phyloP scores from a whole-genome alignment of 2,113 vertebrate genomes.

The Monopterus albus region DNA sequence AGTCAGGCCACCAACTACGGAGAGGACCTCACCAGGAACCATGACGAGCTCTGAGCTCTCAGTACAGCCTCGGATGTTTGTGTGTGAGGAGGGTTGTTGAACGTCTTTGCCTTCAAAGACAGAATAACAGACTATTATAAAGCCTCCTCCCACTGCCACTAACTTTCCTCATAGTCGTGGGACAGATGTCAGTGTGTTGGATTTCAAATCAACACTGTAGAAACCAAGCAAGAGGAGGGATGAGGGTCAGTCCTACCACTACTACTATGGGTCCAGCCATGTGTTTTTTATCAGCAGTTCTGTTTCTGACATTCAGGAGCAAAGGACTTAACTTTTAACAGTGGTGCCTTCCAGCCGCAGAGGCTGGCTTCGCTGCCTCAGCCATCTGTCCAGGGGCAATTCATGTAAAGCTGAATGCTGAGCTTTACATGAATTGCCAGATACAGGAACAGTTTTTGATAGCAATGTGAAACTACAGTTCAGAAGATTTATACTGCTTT shows the following conservation, averaged over 20 bases:
- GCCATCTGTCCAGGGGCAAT: constrained; percentile 40
- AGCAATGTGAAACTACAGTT: constrained; percentile 61
- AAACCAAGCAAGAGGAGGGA: constrained; percentile 20
- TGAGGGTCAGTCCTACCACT: constrained; percentile 29
- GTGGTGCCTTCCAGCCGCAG: constrained; percentile 63
- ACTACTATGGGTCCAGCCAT: constrained; percentile 35
- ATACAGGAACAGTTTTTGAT: constrained; percentile 40
- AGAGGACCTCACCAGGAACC: constrained; percentile 95
- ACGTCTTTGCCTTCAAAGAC: constrained; percentile 23
- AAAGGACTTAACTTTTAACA: constrained; percentile 38
- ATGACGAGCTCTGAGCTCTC: constrained; percentile 91
- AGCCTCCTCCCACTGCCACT: constrained; percentile 12
- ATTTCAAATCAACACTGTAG: constrained; percentile 38
- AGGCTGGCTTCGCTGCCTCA: constrained; percentile 50
- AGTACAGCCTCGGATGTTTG: neutral
- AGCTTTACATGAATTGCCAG: constrained; percentile 20
- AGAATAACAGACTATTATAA: constrained; percentile 25
- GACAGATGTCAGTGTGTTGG: constrained; percentile 28
- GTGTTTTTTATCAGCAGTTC: constrained; percentile 13
- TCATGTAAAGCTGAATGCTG: constrained; percentile 30
- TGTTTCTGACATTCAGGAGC: constrained; percentile 79
- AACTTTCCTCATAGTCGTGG: constrained; percentile 8
- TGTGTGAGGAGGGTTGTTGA: neutral
- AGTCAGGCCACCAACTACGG: constrained; percentile 99
- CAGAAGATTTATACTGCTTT: constrained; percentile 51